Evolutionary conservation across 2,797 vertebrate genomes (phyloP), one percentile per base, ranked within the genome.

Genomic region (Nannoperca australis): DNA sequence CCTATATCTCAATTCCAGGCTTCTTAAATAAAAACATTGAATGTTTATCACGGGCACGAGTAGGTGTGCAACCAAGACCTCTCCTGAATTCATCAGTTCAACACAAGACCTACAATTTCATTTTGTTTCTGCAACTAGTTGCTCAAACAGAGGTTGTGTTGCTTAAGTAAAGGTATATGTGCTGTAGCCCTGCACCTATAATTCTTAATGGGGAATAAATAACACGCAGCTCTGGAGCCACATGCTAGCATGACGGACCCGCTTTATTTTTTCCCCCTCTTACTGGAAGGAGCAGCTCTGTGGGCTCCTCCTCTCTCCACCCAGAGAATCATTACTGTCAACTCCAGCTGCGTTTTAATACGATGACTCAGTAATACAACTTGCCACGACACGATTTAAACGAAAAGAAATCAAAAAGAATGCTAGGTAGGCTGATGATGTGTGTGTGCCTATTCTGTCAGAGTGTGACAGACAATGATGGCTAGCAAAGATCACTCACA

Each of bases 371-470:
- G 22, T 70, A 32, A 65, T 22, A 24, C 20, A 30, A 47, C 82
- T 63, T 79, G 79, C 79, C 49, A 27, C 3, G 6, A 59, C 78
- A 82, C 0, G 40, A 22, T 84, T 82, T 64, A 68, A 64, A 73
- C 22, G 32, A 27, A 32, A 18, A 13, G 4, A 30, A 17, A 11
- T 22, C 24, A 67, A 38, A 70, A 63, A 2, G 2, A 56, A 42
- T 53, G 55, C 3, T 63, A 4, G 20, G 32, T 27, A 20, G 32
- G 2, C n/a, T 10, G 14, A 3, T n/a, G 34, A 14, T 38, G 2
- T 8, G 12, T 8, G 12, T 77, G 34, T 53, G n/a, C 9, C 32
- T 14, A 0, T 56, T 55, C 10, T 36, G 0, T 64, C 32, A 38
- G 6, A 18, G 7, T 53, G 2, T 27, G 24, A 27, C 24, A 27